Evolutionary conservation across 2,113 vertebrate species (phyloP).

Genomic region (Leptocoma aspasia): DNA sequence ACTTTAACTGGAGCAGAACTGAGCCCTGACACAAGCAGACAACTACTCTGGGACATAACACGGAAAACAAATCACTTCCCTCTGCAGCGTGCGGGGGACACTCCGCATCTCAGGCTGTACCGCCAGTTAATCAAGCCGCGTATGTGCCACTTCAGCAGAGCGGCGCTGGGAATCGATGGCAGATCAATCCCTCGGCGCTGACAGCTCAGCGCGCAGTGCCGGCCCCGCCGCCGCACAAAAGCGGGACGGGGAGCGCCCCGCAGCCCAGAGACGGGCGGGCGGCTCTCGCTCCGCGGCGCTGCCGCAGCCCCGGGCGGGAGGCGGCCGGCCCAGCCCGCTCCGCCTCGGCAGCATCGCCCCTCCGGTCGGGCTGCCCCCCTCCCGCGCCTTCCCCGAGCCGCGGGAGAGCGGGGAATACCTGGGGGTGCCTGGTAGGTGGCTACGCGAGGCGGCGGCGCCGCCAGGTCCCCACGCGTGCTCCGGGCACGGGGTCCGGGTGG

Average conservation of each 20-base stretch:
- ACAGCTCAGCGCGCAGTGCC: not conserved
- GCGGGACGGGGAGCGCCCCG: not conserved
- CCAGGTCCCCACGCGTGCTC: not conserved
- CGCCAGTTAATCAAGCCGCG: not conserved
- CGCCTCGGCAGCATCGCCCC: not conserved
- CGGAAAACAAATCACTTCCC: not conserved
- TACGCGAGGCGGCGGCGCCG: not conserved
- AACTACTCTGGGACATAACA: not conserved
- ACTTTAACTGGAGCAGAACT: not conserved
- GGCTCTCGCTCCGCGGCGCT: not conserved
- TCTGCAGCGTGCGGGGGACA: not conserved
- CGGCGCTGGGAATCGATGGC: not conserved
- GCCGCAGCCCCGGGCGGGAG: not conserved
- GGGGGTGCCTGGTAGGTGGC: not conserved
- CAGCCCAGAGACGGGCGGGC: not conserved
- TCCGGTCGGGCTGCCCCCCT: not conserved
- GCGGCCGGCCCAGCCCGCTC: not conserved
- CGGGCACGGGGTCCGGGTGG: not conserved
- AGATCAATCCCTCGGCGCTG: not conserved
- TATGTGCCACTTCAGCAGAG: not conserved
- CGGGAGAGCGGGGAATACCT: not conserved
- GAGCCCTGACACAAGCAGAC: not conserved
- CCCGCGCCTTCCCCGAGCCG: not conserved
- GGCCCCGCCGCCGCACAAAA: not conserved
- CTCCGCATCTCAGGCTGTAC: not conserved